These are phyloP conservation scores for Colostygia pectinataria DNA, from an alignment of 2,888 invertebrate species.

Conservation along the genomic window DNA sequence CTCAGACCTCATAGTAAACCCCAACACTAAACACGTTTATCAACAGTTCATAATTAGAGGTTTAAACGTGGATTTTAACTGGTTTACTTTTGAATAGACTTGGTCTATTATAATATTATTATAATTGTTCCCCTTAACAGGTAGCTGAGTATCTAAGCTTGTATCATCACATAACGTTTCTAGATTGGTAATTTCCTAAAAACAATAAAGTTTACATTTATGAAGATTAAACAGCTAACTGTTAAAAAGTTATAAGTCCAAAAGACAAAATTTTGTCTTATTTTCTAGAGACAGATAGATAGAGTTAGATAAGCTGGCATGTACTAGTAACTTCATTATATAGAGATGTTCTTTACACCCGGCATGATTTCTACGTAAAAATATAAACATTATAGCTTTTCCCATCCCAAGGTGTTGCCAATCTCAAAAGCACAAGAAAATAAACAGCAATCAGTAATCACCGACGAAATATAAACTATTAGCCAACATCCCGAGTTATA, in stretches of 20 bases:
- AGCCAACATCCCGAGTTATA: slow-evolving; percentile 33
- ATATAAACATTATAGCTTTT: no score
- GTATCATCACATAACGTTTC: no score
- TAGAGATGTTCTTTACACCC: no score
- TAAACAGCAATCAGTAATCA: slow-evolving; percentile 14
- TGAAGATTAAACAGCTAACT: no score
- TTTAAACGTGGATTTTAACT: slow-evolving; percentile 60
- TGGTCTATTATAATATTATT: no score
- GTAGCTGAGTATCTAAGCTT: slow-evolving; percentile 6
- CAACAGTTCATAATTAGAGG: slow-evolving; percentile 57
- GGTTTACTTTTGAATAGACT: slow-evolving; percentile 53
- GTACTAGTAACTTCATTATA: no score
- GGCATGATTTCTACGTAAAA: not conserved
- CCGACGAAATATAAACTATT: slow-evolving; percentile 16
- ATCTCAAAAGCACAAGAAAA: slow-evolving; percentile 15
- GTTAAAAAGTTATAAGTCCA: no score
- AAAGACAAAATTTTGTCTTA: no score
- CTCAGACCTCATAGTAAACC: slow-evolving; percentile 1
- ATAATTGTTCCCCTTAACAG: slow-evolving; percentile 30
- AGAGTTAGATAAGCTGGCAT: no score
- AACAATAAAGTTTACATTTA: no score
- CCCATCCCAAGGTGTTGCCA: slow-evolving; percentile 15
- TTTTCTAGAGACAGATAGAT: no score
- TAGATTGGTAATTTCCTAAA: no score
- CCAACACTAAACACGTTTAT: slow-evolving; percentile 47